Base-by-base conservation (phyloP, 2,888 invertebrate genomes). In the Digitonthophagus gazella region DNA sequence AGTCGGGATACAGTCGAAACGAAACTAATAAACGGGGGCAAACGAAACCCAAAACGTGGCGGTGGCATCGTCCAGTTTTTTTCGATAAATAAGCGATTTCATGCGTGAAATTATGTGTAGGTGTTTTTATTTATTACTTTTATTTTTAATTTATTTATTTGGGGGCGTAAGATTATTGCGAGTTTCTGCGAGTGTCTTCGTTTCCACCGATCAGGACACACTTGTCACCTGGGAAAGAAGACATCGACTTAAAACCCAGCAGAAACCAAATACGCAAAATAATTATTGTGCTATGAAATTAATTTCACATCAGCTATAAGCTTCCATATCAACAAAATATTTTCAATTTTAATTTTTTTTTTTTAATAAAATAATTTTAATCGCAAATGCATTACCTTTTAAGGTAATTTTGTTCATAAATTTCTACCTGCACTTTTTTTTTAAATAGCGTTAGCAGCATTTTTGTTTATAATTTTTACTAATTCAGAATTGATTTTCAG, bases 171-270 rank as follows among this genome's bases (percentile, higher is more conserved):
- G 70, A 69, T 68, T 73, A 72, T 75, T 74, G 74, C 75, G 76
- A 77, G 76, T 75, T 77, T 76, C 82, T 81, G 80, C 81, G 81
- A 80, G 77, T 85, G 80, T 87, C 87, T 85, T 90, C 90, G 85
- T 89, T 89, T 85, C 89, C 90, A 86, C 88, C 89, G 86, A 91
- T 90, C 84, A 91, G 88, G 85, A 90, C 91, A 86, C 90, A 90
- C 87, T 91, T 91, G 86, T 91, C 91, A 89, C 91, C 91, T 91
- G 87, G 86, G 87, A 86, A 87, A 88, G 87, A 88, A 86, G 87
- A 88, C 78, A 81, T 76, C 78, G 79, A 79, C 81, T 81, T 81
- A 80, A 78, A 76, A 78, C 76, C 75, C 79, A 20, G 18, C 18
- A 8, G 18, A 16, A 58, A 58, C n/a, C 6, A 58, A 58, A 1